Percentiles rank a stretch among this genome's conserved stretches.
phyloP scores from a whole-genome alignment of 2,797 vertebrate genomes.

The Buphagus erythrorhynchus region DNA sequence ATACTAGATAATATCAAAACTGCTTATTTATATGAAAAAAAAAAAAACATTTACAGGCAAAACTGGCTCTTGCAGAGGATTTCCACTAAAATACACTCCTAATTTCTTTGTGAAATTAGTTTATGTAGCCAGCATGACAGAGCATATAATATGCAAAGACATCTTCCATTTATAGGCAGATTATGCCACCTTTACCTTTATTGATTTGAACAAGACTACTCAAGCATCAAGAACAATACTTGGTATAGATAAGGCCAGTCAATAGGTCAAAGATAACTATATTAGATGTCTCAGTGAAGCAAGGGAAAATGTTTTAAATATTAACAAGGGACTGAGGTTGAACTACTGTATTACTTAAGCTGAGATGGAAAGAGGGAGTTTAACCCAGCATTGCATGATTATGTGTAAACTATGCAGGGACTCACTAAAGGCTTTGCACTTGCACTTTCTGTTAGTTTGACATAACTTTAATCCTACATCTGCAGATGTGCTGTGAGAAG shows the following conservation, averaged over 20 bases:
- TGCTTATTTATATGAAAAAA: neutral
- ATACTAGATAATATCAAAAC: neutral
- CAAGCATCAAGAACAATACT: neutral
- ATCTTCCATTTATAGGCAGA: neutral
- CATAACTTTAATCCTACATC: neutral
- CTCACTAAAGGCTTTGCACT: neutral
- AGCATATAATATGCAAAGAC: neutral
- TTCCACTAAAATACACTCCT: neutral
- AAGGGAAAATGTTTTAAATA: constrained; percentile 33
- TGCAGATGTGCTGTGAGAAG: neutral
- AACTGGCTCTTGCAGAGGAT: neutral
- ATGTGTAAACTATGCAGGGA: neutral
- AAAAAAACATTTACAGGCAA: neutral
- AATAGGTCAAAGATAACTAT: neutral
- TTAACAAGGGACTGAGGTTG: neutral
- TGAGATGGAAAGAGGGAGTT: neutral
- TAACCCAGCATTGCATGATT: neutral
- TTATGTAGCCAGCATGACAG: neutral
- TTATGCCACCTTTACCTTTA: neutral
- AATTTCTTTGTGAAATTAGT: neutral
- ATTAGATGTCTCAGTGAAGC: neutral
- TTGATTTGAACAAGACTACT: constrained; percentile 11
- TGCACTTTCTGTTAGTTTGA: neutral
- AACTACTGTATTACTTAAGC: neutral
- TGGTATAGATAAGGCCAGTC: neutral